phyloP scores from a whole-genome alignment of 2,113 vertebrate genomes.

The Cacatua alba region DNA sequence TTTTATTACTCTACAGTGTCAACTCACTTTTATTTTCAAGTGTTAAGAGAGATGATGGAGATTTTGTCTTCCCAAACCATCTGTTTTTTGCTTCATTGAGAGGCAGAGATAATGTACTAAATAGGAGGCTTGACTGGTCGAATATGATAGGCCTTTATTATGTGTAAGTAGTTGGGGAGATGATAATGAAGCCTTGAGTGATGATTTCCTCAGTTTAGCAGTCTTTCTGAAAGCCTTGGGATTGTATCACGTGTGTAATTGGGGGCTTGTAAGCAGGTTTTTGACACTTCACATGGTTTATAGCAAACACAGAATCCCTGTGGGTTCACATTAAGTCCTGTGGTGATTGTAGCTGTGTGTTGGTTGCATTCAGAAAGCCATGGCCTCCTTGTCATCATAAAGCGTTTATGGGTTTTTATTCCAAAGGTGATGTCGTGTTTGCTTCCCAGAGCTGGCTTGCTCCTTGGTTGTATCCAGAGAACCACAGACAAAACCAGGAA shows the following conservation, averaged over 20 bases:
- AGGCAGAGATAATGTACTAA: neutral
- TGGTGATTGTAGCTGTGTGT: neutral
- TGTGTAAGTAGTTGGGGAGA: neutral
- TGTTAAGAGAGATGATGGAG: neutral
- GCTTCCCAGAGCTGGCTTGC: neutral
- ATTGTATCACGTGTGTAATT: neutral
- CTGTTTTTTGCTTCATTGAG: neutral
- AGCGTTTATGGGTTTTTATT: neutral
- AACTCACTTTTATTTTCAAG: neutral
- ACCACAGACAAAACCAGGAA: fast-evolving
- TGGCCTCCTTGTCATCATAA: neutral
- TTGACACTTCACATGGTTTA: neutral
- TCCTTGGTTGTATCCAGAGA: neutral
- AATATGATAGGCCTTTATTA: neutral
- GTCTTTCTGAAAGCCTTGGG: neutral
- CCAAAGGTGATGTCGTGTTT: neutral
- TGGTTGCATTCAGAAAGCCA: neutral
- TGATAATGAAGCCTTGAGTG: neutral
- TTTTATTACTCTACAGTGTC: neutral
- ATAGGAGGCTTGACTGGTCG: neutral
- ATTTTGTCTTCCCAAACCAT: neutral
- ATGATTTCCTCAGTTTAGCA: neutral
- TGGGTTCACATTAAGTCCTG: fast-evolving
- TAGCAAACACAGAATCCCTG: neutral
- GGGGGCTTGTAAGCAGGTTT: neutral